Evolutionary conservation across 30 jellyfish, hydroid and myxozoan genomes (phyloP).

Genomic region (Catostylus mosaicus): DNA sequence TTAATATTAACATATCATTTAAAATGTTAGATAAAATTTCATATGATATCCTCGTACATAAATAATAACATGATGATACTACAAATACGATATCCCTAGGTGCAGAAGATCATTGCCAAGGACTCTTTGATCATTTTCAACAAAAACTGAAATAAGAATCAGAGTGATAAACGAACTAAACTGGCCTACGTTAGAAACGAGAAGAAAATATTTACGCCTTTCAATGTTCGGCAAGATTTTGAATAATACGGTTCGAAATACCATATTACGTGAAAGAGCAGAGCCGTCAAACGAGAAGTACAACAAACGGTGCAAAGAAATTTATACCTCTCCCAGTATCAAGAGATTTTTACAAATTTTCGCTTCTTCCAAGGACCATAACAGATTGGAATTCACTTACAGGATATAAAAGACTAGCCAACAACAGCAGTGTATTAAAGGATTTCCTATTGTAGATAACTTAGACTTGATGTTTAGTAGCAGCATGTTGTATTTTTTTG

Average conservation of each 20-base stretch:
- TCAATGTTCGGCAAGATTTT: too few species aligned
- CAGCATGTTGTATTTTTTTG: constrained; percentile 19
- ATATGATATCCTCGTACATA: too few species aligned
- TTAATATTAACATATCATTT: too few species aligned
- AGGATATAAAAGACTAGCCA: constrained; percentile 35
- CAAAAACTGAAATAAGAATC: too few species aligned
- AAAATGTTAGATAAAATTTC: too few species aligned
- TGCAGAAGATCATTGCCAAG: too few species aligned
- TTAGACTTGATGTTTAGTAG: constrained; percentile 38
- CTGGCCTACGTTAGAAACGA: too few species aligned
- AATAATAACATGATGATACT: too few species aligned
- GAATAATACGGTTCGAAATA: constrained; percentile 6
- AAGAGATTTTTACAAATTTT: constrained; percentile 47
- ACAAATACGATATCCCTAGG: too few species aligned
- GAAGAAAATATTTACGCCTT: too few species aligned
- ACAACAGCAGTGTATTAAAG: constrained; percentile 47
- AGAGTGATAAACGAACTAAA: too few species aligned
- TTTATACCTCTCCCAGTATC: constrained; percentile 19
- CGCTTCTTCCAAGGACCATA: constrained; percentile 53
- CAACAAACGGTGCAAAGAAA: constrained; percentile 33
- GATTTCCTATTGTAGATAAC: constrained; percentile 29
- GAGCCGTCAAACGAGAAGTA: constrained; percentile 35
- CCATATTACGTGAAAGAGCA: constrained; percentile 13
- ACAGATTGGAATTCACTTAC: constrained; percentile 54
- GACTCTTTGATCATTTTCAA: too few species aligned